Evolutionary conservation across 2,888 invertebrate species (phyloP).

Genomic region (Melanchra persicariae): DNA sequence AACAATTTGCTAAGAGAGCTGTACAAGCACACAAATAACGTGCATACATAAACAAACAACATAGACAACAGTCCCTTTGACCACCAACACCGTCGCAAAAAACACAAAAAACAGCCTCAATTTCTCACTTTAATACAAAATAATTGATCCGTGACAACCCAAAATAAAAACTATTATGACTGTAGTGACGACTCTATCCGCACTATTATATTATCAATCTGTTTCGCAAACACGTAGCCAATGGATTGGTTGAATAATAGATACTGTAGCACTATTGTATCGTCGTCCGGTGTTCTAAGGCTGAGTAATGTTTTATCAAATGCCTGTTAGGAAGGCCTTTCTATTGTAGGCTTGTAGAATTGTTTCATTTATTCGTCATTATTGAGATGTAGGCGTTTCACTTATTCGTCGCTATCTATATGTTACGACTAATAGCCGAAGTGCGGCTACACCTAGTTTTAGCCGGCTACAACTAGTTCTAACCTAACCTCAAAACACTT

Average conservation of each 20-base stretch:
- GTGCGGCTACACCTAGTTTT: too few relatives aligned
- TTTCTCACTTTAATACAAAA: conserved; percentile 36
- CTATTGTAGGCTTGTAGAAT: conserved; percentile 23
- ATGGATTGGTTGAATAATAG: conserved; percentile 57
- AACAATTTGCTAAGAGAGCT: background rate
- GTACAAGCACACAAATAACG: too few relatives aligned
- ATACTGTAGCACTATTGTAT: conserved; percentile 52
- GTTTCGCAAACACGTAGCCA: conserved; percentile 59
- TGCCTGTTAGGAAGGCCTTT: conserved; percentile 35
- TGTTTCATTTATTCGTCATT: conserved; percentile 1
- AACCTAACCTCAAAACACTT: too few relatives aligned
- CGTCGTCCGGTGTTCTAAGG: conserved; percentile 37
- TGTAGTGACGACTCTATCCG: conserved; percentile 28
- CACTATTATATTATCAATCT: conserved; percentile 10
- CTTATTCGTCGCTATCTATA: too few relatives aligned
- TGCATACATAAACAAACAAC: background rate
- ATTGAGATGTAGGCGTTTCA: too few relatives aligned
- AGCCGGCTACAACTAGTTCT: too few relatives aligned
- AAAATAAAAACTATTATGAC: conserved; percentile 46
- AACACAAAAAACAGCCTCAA: background rate
- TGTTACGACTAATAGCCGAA: too few relatives aligned
- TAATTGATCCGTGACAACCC: conserved; percentile 37
- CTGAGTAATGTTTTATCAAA: conserved; percentile 39
- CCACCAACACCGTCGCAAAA: background rate
- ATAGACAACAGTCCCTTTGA: background rate